A percentile compares a stretch with the other conserved stretches of the same genome.
phyloP scores from a whole-genome alignment of 53 echinoderm and acorn worm species.

The Paracentrotus lividus region DNA sequence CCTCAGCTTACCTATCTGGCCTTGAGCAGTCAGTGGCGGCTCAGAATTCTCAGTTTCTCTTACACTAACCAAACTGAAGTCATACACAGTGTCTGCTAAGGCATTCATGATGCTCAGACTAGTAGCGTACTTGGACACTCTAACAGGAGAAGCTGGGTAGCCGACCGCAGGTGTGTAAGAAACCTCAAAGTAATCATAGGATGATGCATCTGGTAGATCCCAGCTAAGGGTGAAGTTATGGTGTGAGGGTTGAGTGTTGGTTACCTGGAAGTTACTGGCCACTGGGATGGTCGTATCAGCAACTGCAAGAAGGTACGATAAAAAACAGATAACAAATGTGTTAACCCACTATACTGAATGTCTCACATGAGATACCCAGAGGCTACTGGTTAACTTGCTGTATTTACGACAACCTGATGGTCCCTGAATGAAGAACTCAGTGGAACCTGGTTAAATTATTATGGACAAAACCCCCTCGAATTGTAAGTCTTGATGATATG shows the following conservation, averaged over 20 bases:
- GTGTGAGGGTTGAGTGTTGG: not conserved
- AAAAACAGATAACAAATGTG: not conserved
- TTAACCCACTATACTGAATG: too few species aligned
- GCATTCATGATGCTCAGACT: slow-evolving; percentile 38
- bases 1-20: slow-evolving; percentile 31
- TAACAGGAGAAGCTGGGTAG: slow-evolving; percentile 34
- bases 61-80: slow-evolving; percentile 15
- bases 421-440: too few species aligned
- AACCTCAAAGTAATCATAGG: slow-evolving; percentile 72
- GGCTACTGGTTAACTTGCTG: too few species aligned
- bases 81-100: slow-evolving; percentile 22
- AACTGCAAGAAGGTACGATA: not conserved
- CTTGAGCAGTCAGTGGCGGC: not conserved
- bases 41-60: not conserved
- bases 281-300: slow-evolving; percentile 44
- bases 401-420: too few species aligned
- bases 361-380: too few species aligned
- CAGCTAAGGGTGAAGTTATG: slow-evolving; percentile 71
- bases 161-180: slow-evolving; percentile 67
- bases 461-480: too few species aligned
- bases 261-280: slow-evolving; percentile 33
- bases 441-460: too few species aligned
- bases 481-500: too few species aligned
- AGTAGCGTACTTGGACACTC: not conserved
- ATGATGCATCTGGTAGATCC: slow-evolving; percentile 57